Evolutionary conservation across 1,140 invertebrate genomes (phyloP).

Genomic region (fruit fly (Drosophila melanogaster)): DNA sequence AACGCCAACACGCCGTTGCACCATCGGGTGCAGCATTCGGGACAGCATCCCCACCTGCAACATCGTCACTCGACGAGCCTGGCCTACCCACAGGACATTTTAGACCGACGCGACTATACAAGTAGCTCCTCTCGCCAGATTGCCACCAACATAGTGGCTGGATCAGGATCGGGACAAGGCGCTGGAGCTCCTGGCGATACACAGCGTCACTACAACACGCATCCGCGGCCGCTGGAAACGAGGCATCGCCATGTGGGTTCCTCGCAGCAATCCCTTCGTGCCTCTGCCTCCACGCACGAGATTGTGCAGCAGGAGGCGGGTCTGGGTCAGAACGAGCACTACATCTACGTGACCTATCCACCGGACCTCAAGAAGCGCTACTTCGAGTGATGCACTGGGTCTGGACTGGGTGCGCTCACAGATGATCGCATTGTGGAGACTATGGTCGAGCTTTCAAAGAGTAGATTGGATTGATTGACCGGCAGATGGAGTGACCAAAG

Average conservation of each 20-base stretch:
- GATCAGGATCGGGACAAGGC: conserved; percentile 12
- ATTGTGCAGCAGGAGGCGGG: conserved; percentile 78
- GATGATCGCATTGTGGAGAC: not conserved
- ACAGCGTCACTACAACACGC: conserved; percentile 75
- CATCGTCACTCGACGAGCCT: conserved; percentile 77
- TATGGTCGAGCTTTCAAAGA: not conserved
- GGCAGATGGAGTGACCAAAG: conserved; percentile 51
- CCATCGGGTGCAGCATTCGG: conserved; percentile 31
- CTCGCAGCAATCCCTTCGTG: conserved; percentile 79
- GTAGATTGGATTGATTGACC: not conserved
- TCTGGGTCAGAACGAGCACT: conserved; percentile 88
- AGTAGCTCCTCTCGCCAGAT: conserved; percentile 67
- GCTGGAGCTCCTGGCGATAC: conserved; percentile 27
- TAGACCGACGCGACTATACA: conserved; percentile 84
- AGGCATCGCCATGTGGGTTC: conserved; percentile 76
- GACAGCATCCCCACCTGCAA: conserved; percentile 45
- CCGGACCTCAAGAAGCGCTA: conserved; percentile 92
- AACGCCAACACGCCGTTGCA: conserved; percentile 76
- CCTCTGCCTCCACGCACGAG: conserved; percentile 77
- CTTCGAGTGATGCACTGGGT: conserved; percentile 85
- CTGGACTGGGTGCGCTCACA: not conserved
- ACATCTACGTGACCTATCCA: conserved; percentile 94
- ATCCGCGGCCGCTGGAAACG: conserved; percentile 74
- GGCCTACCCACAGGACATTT: conserved; percentile 84
- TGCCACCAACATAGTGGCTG: conserved; percentile 57